phyloP scores from a whole-genome alignment of 1,140 invertebrate species.

The Manduca sexta region DNA sequence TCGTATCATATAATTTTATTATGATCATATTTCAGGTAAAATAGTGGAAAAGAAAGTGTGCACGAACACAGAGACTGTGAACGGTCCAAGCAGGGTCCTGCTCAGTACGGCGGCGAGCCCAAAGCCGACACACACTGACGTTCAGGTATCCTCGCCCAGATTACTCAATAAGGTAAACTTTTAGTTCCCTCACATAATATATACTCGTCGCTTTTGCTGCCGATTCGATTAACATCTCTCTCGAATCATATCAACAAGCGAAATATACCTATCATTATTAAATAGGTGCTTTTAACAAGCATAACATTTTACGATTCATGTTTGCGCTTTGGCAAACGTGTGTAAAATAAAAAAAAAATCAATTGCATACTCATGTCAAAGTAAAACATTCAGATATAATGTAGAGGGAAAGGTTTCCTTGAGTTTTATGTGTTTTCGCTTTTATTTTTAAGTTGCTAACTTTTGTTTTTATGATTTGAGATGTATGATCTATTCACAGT shows the following conservation, averaged over 20 bases:
- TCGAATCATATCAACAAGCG: not conserved
- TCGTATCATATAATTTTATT: no score
- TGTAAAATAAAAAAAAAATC: no score
- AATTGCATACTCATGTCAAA: no score
- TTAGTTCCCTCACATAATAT: conserved; percentile 38
- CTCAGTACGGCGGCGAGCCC: conserved; percentile 30
- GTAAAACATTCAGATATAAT: no score
- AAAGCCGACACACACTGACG: conserved; percentile 59
- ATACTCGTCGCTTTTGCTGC: conserved; percentile 30
- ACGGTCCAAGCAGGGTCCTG: conserved; percentile 56
- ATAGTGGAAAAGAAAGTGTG: conserved; percentile 77
- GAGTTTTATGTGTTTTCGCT: no score
- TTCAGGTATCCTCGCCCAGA: conserved; percentile 70
- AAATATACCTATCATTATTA: no score
- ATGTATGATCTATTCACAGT: no score
- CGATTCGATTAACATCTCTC: conserved; percentile 6
- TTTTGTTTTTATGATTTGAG: conserved; percentile 5
- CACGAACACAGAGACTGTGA: conserved; percentile 59
- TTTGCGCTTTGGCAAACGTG: no score
- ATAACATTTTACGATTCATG: no score
- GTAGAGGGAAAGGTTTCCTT: no score
- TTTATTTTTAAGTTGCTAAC: no score
- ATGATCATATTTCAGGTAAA: conserved; percentile 53
- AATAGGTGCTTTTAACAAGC: no score
- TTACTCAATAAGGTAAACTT: conserved; percentile 72